These are phyloP conservation scores for Osedax fenrisi DNA, from an alignment of 2,888 invertebrate genomes.

Conservation along the genomic window DNA sequence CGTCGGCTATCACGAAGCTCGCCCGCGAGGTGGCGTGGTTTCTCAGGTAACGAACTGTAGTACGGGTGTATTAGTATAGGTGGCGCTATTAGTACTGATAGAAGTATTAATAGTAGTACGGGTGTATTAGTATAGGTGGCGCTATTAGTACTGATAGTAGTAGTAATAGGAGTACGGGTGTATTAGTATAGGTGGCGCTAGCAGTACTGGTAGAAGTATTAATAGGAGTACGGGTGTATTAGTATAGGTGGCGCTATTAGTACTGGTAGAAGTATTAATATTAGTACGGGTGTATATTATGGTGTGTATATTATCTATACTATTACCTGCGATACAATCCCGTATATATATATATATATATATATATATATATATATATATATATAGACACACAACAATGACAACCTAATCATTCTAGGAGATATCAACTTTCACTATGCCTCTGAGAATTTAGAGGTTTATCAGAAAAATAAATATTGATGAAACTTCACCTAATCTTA, in stretches of 20 bases:
- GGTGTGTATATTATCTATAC: too few relatives aligned
- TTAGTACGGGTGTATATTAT: background rate
- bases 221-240: conserved; percentile 65
- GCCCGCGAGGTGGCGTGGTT: conserved; percentile 74
- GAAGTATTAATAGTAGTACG: conserved; percentile 59
- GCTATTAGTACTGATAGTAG: background rate
- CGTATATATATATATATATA: too few relatives aligned
- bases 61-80: conserved; percentile 63
- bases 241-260: conserved; percentile 53
- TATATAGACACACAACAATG: too few relatives aligned
- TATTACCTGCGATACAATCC: too few relatives aligned
- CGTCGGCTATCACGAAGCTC: conserved; percentile 78
- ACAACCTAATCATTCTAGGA: too few relatives aligned
- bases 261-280: conserved; percentile 63
- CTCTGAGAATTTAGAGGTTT: too few relatives aligned
- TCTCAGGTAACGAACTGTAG: conserved; percentile 68
- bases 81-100: background rate
- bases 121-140: conserved; percentile 56
- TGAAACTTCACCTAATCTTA: too few relatives aligned
- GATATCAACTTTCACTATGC: too few relatives aligned
- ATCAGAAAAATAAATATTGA: too few relatives aligned
- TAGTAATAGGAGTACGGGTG: conserved; percentile 65
- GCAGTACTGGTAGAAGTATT: background rate
- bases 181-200: conserved; percentile 50
- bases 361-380: too few relatives aligned